Evolutionary conservation across 2,888 invertebrate genomes (phyloP), one percentile per base, ranked within the genome.

Genomic region (Troilus luridus): DNA sequence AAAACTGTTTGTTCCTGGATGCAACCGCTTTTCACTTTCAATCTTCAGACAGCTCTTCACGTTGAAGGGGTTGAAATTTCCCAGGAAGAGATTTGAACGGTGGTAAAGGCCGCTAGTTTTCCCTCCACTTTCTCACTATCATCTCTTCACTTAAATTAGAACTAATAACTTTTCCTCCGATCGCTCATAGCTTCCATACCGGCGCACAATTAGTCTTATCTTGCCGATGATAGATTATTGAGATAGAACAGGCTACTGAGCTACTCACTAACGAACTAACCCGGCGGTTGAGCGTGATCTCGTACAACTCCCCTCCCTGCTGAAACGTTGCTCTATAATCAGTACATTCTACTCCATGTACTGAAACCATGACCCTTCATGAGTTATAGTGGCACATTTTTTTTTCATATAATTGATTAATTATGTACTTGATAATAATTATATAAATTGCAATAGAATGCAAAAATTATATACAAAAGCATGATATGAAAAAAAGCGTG

Each of bases 31-130:
- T 77, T 77, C 72, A 41, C 72, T 77, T 77, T 41, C 8, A 24
- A 41, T 41, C 27, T 77, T 19, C 41, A 41, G 17, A 41, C 41
- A 41, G 17, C 41, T 77, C 27, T 77, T 77, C 72, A 10, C 41
- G 5, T 77, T 41, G 27, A 77, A 19, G 41, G 72, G 17, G 41
- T 77, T 77, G 72, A 85, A 85, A 85, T 56, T 85, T 58, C 85
- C 56, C 85, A 85, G 21, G 56, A 85, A 85, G 85, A 85, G 85
- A 85, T 85, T 85, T 85, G 85, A 85, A 56, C 85, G 85, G 85
- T 85, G 85, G 85, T 56, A 85, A 21, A 85, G 56, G 56, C 56
- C 27, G 8, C 19, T 41, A 9, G 72, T 17, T 77, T 77, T 77
- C 41, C 72, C 72, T 41, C 17, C 72, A 27, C 72, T 77, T 77